phyloP scores from a whole-genome alignment of 2,797 vertebrate species.

The Meda fulgida region DNA sequence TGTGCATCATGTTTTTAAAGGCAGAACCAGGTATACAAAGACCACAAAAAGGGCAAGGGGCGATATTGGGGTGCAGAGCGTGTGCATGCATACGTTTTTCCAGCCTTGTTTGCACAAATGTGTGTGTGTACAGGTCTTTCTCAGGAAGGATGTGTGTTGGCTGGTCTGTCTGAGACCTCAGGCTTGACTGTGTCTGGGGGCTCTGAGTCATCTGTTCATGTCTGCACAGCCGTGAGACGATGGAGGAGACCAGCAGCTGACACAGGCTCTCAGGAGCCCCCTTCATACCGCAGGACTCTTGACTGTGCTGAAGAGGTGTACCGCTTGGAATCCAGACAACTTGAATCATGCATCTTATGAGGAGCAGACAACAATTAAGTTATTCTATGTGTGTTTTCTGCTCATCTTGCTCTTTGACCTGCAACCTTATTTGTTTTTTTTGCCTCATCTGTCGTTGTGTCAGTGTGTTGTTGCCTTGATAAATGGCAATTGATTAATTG shows the following conservation, averaged over 20 bases:
- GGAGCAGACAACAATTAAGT: neutral
- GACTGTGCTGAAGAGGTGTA: constrained; percentile 15
- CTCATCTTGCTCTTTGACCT: constrained; percentile 10
- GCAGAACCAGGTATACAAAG: constrained; percentile 10
- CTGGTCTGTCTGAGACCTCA: constrained; percentile 45
- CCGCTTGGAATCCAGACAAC: constrained; percentile 16
- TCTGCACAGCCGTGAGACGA: constrained; percentile 30
- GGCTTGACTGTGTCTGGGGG: constrained; percentile 41
- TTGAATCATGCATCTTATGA: neutral
- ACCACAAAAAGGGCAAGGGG: constrained; percentile 20
- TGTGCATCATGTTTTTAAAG: constrained; percentile 12
- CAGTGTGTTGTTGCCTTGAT: constrained; percentile 1
- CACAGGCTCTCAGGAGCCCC: constrained; percentile 19
- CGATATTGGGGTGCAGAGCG: neutral
- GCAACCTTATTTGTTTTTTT: constrained; percentile 7
- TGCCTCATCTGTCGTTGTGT: neutral
- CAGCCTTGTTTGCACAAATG: constrained; percentile 33
- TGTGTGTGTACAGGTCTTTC: constrained; percentile 31
- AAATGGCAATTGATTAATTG: constrained; percentile 50
- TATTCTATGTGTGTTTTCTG: neutral
- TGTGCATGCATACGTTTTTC: constrained; percentile 28
- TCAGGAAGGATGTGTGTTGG: constrained; percentile 40
- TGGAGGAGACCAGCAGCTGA: constrained; percentile 53
- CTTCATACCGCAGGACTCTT: constrained; percentile 21
- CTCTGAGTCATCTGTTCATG: constrained; percentile 58